Evolutionary conservation across 2,113 vertebrate genomes (phyloP).

Genomic region (Trichechus manatus): DNA sequence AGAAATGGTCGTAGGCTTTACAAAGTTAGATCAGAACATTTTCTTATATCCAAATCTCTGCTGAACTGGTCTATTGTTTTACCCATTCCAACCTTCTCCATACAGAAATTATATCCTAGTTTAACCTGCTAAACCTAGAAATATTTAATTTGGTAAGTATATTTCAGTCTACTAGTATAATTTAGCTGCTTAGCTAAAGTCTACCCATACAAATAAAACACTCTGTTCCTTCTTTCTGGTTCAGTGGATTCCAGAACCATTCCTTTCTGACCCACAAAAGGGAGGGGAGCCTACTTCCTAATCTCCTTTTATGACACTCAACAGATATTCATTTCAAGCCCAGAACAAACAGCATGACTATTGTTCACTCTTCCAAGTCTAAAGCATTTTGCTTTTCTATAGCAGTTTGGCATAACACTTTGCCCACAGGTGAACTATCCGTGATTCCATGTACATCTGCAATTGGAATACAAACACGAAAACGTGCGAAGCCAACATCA

Average conservation of each 20-base stretch:
- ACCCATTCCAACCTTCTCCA: not conserved
- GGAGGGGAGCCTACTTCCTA: not conserved
- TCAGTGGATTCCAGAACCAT: not conserved
- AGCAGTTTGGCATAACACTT: not conserved
- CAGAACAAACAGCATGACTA: not conserved
- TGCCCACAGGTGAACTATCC: conserved; percentile 62
- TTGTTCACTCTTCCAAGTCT: not conserved
- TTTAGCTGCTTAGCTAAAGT: not conserved
- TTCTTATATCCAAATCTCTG: not conserved
- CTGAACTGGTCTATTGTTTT: not conserved
- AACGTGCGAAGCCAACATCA: not conserved
- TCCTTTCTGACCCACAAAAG: conserved; percentile 3
- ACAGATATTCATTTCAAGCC: conserved; percentile 5
- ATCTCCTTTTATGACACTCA: not conserved
- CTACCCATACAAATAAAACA: conserved; percentile 1
- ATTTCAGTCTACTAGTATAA: conserved; percentile 22
- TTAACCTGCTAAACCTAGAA: conserved; percentile 34
- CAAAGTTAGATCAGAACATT: not conserved
- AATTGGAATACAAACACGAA: conserved; percentile 48
- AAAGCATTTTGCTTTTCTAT: not conserved
- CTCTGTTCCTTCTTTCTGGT: not conserved
- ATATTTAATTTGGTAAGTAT: conserved; percentile 28
- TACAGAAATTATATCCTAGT: not conserved
- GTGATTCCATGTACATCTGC: not conserved
- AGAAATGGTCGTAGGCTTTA: conserved; percentile 9